Percentiles rank a stretch among this genome's conserved stretches.
These are phyloP conservation scores for Tenebrosternarchus preto DNA, from an alignment of 2,113 vertebrate species.

Conservation along the genomic window DNA sequence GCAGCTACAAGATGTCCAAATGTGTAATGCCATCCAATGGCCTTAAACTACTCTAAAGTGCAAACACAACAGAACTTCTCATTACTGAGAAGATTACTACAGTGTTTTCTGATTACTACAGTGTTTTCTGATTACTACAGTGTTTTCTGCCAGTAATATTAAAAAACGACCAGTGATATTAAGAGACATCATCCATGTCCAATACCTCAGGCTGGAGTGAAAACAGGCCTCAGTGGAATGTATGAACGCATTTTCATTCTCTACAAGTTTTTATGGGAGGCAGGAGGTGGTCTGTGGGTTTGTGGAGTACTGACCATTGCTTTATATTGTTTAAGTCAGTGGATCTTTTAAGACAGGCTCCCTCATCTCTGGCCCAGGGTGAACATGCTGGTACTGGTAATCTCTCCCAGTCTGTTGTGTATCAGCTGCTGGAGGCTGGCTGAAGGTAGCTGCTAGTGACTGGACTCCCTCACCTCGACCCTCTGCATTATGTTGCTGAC, in stretches of 20 bases:
- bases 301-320: background rate
- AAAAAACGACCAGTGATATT: too few species aligned
- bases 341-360: background rate
- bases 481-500: background rate
- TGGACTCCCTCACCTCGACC: background rate
- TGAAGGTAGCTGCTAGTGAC: background rate
- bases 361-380: background rate
- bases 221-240: too few species aligned
- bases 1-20: too few species aligned
- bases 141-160: too few species aligned
- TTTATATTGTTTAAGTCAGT: background rate
- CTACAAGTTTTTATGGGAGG: background rate
- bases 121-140: too few species aligned
- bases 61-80: too few species aligned
- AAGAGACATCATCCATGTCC: too few species aligned
- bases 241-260: background rate
- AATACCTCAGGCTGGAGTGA: too few species aligned
- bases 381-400: background rate
- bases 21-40: too few species aligned
- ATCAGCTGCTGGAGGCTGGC: background rate
- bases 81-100: too few species aligned
- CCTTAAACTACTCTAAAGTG: too few species aligned
- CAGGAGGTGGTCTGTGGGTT: background rate
- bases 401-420: slow-evolving; percentile 1
- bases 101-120: too few species aligned